Percentiles rank a stretch among this genome's conserved stretches.
Conservation (phyloP, 92 coral and sea anemone genomes). For the Pocillopora grandis region DNA sequence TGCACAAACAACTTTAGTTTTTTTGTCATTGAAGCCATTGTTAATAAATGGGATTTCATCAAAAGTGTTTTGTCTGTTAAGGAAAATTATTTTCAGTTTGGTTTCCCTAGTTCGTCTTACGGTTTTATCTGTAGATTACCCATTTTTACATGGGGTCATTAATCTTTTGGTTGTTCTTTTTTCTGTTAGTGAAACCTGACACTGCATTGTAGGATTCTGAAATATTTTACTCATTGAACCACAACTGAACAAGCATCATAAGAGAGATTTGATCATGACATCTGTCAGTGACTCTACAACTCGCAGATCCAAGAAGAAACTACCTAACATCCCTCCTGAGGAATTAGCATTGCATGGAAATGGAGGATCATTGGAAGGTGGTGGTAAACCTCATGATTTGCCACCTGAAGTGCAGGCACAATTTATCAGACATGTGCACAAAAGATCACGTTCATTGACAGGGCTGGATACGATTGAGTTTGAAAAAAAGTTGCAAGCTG, state of each 20-base stretch:
- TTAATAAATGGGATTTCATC: too few species aligned
- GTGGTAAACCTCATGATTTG: conserved; percentile 55
- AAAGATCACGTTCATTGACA: conserved; percentile 80
- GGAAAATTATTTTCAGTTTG: not conserved
- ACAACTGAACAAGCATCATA: not conserved
- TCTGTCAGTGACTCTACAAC: conserved; percentile 10
- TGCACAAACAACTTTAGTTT: too few species aligned
- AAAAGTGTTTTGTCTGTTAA: too few species aligned
- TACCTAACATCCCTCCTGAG: conserved; percentile 86
- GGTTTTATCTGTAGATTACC: too few species aligned
- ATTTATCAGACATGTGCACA: conserved; percentile 65
- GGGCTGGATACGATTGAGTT: conserved; percentile 60
- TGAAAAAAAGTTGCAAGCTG: conserved; percentile 29
- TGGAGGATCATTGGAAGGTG: conserved; percentile 37
- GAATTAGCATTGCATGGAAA: conserved; percentile 67
- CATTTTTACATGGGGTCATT: too few species aligned
- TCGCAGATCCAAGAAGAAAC: conserved; percentile 63
- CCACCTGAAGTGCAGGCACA: conserved; percentile 83
- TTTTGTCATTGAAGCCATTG: too few species aligned
- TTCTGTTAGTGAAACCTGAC: not conserved
- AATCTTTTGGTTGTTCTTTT: too few species aligned
- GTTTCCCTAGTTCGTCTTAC: too few species aligned
- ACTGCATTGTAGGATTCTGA: not conserved
- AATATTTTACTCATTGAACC: not conserved
- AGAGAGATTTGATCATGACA: not conserved